These are phyloP conservation scores for Epizoanthus illoricatus DNA, from an alignment of 92 coral and sea anemone species.

Conservation along the genomic window DNA sequence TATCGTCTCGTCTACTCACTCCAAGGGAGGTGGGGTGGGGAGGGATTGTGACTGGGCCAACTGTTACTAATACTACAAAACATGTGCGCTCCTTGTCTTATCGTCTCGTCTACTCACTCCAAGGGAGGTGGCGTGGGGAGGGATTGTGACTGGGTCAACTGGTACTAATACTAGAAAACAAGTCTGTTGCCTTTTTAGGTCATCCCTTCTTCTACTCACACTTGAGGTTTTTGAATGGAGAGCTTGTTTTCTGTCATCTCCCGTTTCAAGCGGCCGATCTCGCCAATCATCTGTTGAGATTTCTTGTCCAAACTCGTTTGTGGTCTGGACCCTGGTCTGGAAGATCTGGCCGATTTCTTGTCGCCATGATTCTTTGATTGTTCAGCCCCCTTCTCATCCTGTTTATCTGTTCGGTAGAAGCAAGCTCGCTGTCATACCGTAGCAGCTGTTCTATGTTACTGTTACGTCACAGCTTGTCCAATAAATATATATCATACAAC, in stretches of 20 bases:
- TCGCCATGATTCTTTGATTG: slow-evolving; percentile 2
- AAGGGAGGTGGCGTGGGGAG: too few relatives aligned
- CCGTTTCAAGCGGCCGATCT: slow-evolving; percentile 73
- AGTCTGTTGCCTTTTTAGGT: too few relatives aligned
- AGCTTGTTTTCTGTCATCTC: slow-evolving; percentile 74
- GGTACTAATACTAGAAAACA: too few relatives aligned
- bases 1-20: background rate
- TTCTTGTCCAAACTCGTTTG: slow-evolving; percentile 68
- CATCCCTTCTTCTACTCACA: slow-evolving; percentile 54
- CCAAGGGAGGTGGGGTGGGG: too few relatives aligned
- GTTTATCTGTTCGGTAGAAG: slow-evolving; percentile 8
- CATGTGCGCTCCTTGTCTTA: too few relatives aligned
- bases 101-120: background rate
- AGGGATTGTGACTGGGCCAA: too few relatives aligned
- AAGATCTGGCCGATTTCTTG: slow-evolving; percentile 23
- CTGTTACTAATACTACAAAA: too few relatives aligned
- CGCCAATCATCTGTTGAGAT: slow-evolving; percentile 78
- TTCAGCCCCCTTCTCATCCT: slow-evolving; percentile 5
- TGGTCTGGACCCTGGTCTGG: slow-evolving; percentile 53
- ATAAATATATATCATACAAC: too few relatives aligned
- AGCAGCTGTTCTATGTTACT: too few relatives aligned
- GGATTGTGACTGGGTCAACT: too few relatives aligned
- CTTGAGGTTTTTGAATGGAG: slow-evolving; percentile 71
- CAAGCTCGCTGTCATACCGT: background rate
- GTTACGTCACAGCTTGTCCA: too few relatives aligned